Evolutionary conservation across 2,797 vertebrate species (phyloP).

Genomic region (Moxostoma hubbsi): DNA sequence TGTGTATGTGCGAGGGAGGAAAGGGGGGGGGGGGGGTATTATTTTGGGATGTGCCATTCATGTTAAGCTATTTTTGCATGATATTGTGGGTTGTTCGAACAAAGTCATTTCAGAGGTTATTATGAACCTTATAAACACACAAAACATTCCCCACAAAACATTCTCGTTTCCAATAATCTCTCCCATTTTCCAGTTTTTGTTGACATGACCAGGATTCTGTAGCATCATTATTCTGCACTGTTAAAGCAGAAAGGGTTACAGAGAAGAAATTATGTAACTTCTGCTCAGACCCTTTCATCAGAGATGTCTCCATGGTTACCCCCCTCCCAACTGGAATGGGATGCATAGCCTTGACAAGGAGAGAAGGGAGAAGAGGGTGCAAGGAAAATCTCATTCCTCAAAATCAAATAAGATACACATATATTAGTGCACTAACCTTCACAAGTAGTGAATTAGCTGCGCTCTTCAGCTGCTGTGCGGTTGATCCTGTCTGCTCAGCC

Average conservation of each 20-base stretch:
- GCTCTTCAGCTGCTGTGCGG: not conserved
- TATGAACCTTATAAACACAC: not conserved
- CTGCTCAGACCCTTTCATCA: constrained; percentile 72
- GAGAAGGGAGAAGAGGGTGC: constrained; percentile 18
- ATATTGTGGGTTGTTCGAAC: not conserved
- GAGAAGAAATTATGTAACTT: constrained; percentile 74
- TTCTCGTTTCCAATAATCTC: not conserved
- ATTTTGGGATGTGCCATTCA: constrained; percentile 10
- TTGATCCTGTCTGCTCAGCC: not conserved
- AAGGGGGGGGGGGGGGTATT: not conserved
- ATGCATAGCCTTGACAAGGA: constrained; percentile 63
- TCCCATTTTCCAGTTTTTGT: not conserved
- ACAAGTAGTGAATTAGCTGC: not conserved
- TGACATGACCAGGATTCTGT: not conserved
- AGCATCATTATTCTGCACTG: not conserved
- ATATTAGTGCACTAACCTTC: constrained; percentile 13
- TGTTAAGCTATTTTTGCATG: not conserved
- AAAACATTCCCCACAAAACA: not conserved
- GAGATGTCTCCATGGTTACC: constrained; percentile 79
- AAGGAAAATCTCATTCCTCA: constrained; percentile 19
- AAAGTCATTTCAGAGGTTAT: not conserved
- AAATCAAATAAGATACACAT: constrained; percentile 20
- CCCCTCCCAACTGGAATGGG: constrained; percentile 69
- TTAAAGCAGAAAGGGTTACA: constrained; percentile 24
- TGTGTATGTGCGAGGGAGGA: not conserved